Evolutionary conservation across 2,797 vertebrate genomes (phyloP).

Genomic region (Sebastolobus altivelis): DNA sequence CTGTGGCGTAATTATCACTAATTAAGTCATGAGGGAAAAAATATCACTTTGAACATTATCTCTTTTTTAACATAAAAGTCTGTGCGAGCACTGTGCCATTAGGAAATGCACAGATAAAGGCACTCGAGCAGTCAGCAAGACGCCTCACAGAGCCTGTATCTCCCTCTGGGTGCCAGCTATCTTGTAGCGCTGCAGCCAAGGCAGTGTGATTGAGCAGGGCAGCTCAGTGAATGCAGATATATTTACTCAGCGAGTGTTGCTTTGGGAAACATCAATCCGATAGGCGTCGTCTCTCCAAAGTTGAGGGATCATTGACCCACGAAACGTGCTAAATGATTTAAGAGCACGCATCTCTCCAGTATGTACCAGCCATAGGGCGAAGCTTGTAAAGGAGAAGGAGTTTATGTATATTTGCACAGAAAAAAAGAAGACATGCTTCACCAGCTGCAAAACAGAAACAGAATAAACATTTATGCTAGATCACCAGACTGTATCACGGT

Average conservation of each 20-base stretch:
- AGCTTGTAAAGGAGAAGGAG: conserved; percentile 38
- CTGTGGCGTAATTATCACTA: conserved; percentile 70
- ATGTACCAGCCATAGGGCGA: conserved; percentile 48
- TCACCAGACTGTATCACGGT: not conserved
- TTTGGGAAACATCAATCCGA: conserved; percentile 75
- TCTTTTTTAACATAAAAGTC: conserved; percentile 69
- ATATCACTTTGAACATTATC: conserved; percentile 77
- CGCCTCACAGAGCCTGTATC: conserved; percentile 65
- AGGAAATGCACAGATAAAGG: conserved; percentile 75
- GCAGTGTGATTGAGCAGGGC: conserved; percentile 66
- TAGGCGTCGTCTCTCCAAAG: conserved; percentile 57
- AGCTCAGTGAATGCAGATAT: conserved; percentile 78
- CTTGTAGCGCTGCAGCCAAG: conserved; percentile 67
- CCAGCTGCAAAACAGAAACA: conserved; percentile 20
- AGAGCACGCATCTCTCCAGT: conserved; percentile 66
- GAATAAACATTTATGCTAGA: not conserved
- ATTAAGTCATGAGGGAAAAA: conserved; percentile 75
- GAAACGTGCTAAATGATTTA: conserved; percentile 78
- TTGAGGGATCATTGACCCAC: conserved; percentile 68
- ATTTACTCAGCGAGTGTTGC: conserved; percentile 69
- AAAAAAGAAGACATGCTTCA: not conserved
- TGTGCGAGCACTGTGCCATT: conserved; percentile 54
- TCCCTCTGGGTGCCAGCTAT: conserved; percentile 73
- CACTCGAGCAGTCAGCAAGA: conserved; percentile 75
- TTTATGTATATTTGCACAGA: conserved; percentile 29